These are phyloP conservation scores for Thunnus maccoyii DNA, from an alignment of 2,113 vertebrate species.

Conservation along the genomic window DNA sequence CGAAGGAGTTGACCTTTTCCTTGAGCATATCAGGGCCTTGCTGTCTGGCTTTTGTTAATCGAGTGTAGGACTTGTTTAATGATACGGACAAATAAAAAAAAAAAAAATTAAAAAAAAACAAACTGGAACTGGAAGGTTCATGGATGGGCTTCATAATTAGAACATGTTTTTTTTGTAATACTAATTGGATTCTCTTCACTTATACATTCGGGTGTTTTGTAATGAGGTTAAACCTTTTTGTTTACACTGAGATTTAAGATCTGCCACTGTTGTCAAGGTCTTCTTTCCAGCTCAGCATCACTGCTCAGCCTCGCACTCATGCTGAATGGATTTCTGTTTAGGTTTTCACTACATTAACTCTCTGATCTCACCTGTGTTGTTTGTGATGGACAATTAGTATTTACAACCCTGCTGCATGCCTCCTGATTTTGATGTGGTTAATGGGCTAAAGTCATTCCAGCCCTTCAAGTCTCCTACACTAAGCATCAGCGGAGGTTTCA, in stretches of 20 bases:
- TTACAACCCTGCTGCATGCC: conserved; percentile 15
- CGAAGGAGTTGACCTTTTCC: neutral
- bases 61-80: neutral
- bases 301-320: neutral
- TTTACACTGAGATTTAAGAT: conserved; percentile 1
- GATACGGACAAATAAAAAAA: neutral
- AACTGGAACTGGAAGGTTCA: neutral
- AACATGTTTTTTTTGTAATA: no score
- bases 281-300: conserved; percentile 4
- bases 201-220: neutral
- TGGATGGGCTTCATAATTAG: no score
- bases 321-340: conserved; percentile 38
- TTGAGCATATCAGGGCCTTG: neutral
- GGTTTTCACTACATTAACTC: conserved; percentile 48
- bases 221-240: neutral
- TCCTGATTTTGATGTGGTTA: conserved; percentile 8
- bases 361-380: conserved; percentile 31
- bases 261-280: conserved; percentile 8
- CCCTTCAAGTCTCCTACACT: neutral
- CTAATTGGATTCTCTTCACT: no score
- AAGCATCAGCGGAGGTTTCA: neutral
- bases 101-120: neutral
- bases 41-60: neutral
- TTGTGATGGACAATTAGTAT: conserved; percentile 31
- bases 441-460: conserved; percentile 2